Base-by-base conservation (phyloP, 2,888 invertebrate genomes). In the Campoplex capitator region DNA sequence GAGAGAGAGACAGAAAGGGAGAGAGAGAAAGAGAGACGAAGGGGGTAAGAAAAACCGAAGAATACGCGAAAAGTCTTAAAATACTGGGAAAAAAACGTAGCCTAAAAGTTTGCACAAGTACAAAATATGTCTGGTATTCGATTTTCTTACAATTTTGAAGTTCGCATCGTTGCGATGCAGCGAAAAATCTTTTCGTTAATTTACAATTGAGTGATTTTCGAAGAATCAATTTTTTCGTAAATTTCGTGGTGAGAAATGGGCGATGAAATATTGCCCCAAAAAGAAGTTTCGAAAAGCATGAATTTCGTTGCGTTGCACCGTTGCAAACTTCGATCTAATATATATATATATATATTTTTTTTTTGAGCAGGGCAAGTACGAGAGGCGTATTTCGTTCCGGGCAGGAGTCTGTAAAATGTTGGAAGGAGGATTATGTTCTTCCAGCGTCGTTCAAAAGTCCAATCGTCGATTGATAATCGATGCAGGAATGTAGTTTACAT, bases 71-170 rank as follows among this genome's bases (percentile, higher is more conserved):
- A 84, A 92, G 90, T 88, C 91, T 92, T 91, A 92, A 90, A 92
- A 92, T 92, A 93, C 92, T 93, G 92, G 91, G 92, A 78, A 78
- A 42, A 38, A 42, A 38, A 23, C 23, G 88, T 92, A 91, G 91
- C 90, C 90, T 89, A 89, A 90, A 90, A 90, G 79, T 91, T 92
- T 90, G 91, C 87, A 90, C 90, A 91, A 93, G 91, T 92, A 93
- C 88, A 92, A 92, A 92, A 92, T 92, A 90, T 91, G 79, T 81
- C 82, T 76, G 91, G 89, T 90, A 89, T 89, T 89, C 84, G 83
- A 89, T 83, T 91, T 92, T 89, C 13, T 23, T 58, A 58, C 23
- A 58, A 58, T 28, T 13, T 58, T 58, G 13, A 58, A 58, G 58
- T 58, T 58, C 16, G 58, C 28, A 62, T 62, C 32, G 62, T 62